Base-by-base conservation (phyloP, 2,797 vertebrate species). In the Hemibagrus guttatus region DNA sequence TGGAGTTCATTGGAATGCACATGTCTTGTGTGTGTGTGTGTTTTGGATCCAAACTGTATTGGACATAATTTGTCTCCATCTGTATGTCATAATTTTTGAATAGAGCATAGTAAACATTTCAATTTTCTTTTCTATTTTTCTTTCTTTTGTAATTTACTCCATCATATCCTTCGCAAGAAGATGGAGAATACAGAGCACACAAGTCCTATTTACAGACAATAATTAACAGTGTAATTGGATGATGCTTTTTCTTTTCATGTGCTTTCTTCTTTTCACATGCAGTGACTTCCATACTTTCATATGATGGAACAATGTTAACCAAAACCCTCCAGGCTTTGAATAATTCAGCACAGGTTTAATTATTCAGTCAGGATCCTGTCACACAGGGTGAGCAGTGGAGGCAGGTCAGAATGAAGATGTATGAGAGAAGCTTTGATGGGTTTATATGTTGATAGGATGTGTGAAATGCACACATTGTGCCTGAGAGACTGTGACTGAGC, bases 341-440 rank as follows among this genome's bases (percentile, higher is more conserved):
- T 89, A 88, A 89, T 84, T 88, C 7, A 89, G 28, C 71, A 46
- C 21, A 52, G 19, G 49, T 88, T 89, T 75, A 83, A 83, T 90
- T 83, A 89, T 88, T 87, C 52, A 28, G 31, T 59, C 64, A 64
- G 74, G 28, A 79, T 52, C 87, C 69, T 84, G n/a, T 75, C 61
- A 35, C 71, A 35, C 35, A 16, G 52, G 35, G 19, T 54, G 42
- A 54, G 28, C 17, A 59, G 61, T 12, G 49, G 49, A 26, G n/a
- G 35, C 66, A 84, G 63, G 23, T 81, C 66, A 72, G 69, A 78
- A 81, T 84, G 61, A 46, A 79, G 81, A 83, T 42, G 81, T 54
- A 84, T 39, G 39, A 39, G 23, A 54, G 52, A 72, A 80, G 82
- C 39, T 63, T 31, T 84, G 75, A 52, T 54, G 23, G 52, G 42